Conservation (phyloP, 2,888 invertebrate species). For the Zele albiditarsus region DNA sequence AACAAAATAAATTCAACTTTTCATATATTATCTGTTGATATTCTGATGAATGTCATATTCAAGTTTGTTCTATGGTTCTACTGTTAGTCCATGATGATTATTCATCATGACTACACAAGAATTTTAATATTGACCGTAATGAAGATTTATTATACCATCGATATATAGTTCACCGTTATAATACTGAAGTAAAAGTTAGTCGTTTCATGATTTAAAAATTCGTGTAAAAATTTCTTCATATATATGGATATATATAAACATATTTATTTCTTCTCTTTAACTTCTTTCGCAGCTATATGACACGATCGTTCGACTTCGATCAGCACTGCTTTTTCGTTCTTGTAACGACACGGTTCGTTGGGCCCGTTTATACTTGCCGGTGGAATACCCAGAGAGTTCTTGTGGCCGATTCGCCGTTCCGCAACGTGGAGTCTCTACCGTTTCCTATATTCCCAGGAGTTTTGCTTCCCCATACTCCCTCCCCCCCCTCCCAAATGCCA, state of each 20-base stretch:
- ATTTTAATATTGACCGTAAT: no score
- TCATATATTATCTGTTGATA: no score
- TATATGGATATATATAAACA: neutral
- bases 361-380: constrained; percentile 37
- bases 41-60: no score
- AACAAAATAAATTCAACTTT: no score
- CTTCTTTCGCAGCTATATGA: constrained; percentile 14
- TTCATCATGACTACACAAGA: no score
- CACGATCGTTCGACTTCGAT: constrained; percentile 42
- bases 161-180: no score
- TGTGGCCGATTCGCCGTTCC: constrained; percentile 45
- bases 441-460: constrained; percentile 47
- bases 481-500: neutral
- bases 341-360: constrained; percentile 49
- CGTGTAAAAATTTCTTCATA: no score
- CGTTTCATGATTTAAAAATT: no score
- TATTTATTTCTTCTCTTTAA: constrained; percentile 18
- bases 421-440: constrained; percentile 43
- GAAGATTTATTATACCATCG: no score
- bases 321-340: constrained; percentile 45
- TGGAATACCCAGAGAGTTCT: constrained; percentile 36
- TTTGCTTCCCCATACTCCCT: constrained; percentile 10
- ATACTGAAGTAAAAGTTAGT: no score
- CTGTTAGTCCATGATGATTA: no score
- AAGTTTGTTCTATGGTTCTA: no score